These are phyloP conservation scores for Autographa gamma DNA, from an alignment of 2,888 invertebrate genomes.

Conservation along the genomic window DNA sequence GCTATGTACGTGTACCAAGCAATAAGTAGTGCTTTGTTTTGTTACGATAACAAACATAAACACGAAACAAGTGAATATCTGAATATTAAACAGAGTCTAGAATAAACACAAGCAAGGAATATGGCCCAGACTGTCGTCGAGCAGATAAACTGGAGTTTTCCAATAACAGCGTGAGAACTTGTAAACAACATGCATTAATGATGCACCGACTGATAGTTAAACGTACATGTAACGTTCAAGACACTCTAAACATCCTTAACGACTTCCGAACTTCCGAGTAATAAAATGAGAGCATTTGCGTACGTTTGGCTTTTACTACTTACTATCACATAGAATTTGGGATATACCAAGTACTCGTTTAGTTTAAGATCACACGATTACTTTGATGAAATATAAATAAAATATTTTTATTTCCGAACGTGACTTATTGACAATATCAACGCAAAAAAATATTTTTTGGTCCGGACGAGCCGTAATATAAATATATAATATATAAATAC, in stretches of 20 bases:
- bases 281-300: constrained; percentile 47
- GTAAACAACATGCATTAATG: constrained; percentile 59
- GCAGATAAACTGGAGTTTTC: constrained; percentile 50
- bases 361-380: constrained; percentile 22
- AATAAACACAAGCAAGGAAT: constrained; percentile 11
- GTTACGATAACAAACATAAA: neutral
- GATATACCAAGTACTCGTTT: constrained; percentile 30
- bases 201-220: constrained; percentile 55
- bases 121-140: constrained; percentile 14
- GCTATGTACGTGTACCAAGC: no score
- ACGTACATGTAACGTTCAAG: constrained; percentile 39
- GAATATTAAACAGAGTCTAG: constrained; percentile 16
- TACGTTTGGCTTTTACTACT: constrained; percentile 27
- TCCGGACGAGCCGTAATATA: no score
- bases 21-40: neutral
- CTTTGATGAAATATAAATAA: constrained; percentile 19
- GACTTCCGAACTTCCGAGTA: constrained; percentile 49
- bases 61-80: constrained; percentile 18
- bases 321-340: constrained; percentile 32
- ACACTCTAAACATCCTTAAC: constrained; percentile 53
- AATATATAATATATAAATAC: no score
- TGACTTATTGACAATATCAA: no score
- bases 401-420: no score
- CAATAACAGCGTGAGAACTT: constrained; percentile 54
- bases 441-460: no score